phyloP scores from a whole-genome alignment of 1,140 invertebrate species.

The Hyles vespertilio region DNA sequence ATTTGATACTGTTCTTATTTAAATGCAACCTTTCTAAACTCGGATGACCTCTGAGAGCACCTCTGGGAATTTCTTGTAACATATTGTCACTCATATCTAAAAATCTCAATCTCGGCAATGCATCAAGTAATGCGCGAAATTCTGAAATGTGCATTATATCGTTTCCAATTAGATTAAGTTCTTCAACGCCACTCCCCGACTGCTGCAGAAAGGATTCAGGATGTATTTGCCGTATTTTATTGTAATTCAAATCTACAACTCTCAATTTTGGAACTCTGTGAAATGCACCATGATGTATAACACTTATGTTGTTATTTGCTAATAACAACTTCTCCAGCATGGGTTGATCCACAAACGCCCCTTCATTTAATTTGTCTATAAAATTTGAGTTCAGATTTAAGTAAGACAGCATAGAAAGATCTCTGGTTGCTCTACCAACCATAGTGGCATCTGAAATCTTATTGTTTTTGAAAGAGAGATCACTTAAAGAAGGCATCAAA shows the following conservation, averaged over 20 bases:
- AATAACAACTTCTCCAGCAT: constrained; percentile 82
- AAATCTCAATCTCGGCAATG: constrained; percentile 84
- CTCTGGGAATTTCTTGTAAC: constrained; percentile 84
- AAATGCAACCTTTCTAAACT: constrained; percentile 87
- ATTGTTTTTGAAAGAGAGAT: constrained; percentile 84
- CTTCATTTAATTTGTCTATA: constrained; percentile 83
- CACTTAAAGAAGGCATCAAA: constrained; percentile 82
- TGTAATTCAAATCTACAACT: constrained; percentile 86
- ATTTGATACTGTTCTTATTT: constrained; percentile 85
- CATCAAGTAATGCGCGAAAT: constrained; percentile 82
- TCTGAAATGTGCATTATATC: constrained; percentile 84
- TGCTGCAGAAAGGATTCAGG: constrained; percentile 87
- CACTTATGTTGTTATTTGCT: constrained; percentile 84
- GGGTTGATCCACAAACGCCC: constrained; percentile 87
- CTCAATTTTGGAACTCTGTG: constrained; percentile 84
- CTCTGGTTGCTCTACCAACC: constrained; percentile 85
- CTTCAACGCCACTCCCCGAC: constrained; percentile 83
- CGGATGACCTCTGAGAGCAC: constrained; percentile 84
- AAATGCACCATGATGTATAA: constrained; percentile 86
- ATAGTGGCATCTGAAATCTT: constrained; percentile 84
- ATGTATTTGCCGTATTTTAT: constrained; percentile 85
- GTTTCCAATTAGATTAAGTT: constrained; percentile 85
- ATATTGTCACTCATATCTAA: constrained; percentile 87
- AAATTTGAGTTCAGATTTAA: constrained; percentile 83
- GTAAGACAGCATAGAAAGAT: constrained; percentile 82